Percentiles rank a stretch among this genome's conserved stretches.
Evolutionary conservation across 2,888 invertebrate genomes (phyloP).

Genomic region (Brachypalpus laphriformis): DNA sequence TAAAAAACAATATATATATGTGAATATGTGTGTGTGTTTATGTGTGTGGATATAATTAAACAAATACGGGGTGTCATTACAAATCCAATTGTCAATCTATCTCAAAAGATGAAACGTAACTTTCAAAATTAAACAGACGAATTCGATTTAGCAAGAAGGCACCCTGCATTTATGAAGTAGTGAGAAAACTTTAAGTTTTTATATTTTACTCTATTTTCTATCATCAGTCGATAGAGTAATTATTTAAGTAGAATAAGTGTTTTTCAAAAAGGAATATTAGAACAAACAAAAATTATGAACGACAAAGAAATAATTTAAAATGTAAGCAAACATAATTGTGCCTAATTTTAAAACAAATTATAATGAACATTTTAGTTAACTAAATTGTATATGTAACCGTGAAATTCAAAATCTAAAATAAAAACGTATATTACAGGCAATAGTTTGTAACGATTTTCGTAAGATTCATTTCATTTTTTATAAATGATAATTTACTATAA

Average conservation of each 20-base stretch:
- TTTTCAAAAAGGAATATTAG: not conserved
- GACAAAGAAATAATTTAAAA: constrained; percentile 37
- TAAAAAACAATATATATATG: constrained; percentile 18
- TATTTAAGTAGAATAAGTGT: constrained; percentile 13
- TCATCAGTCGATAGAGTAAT: constrained; percentile 29
- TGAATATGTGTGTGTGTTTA: constrained; percentile 26
- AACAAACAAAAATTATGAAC: not conserved
- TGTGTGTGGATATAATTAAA: constrained; percentile 2
- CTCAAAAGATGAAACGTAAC: not conserved
- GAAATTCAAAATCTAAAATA: not conserved
- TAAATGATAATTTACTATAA: constrained; percentile 14
- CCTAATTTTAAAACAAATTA: constrained; percentile 49
- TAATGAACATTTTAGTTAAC: not conserved
- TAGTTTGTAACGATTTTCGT: not conserved
- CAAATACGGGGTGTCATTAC: not conserved
- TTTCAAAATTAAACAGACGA: not conserved
- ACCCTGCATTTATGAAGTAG: constrained; percentile 3
- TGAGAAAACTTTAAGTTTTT: constrained; percentile 5
- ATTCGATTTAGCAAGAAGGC: not conserved
- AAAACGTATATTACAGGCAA: not conserved
- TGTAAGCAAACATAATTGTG: constrained; percentile 63
- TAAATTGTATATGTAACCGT: constrained; percentile 9
- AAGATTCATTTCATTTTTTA: constrained; percentile 15
- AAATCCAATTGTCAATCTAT: not conserved
- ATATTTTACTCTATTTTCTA: not conserved